Evolutionary conservation across 2,113 vertebrate genomes (phyloP), one percentile per base, ranked within the genome.

Genomic region (Oncorhynchus keta): DNA sequence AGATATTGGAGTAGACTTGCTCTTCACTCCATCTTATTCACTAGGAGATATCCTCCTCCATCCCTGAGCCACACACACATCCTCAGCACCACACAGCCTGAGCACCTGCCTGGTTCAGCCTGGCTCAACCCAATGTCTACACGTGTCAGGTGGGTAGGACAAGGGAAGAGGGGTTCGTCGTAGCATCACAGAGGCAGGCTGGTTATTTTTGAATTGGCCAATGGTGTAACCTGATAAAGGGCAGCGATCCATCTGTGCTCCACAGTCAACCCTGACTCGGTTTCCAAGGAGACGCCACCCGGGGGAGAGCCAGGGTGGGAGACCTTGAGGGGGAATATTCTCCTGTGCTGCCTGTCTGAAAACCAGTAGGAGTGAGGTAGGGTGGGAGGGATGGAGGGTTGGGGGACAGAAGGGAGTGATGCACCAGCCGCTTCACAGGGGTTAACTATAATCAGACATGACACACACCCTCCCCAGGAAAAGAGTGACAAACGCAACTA

Each of bases 201-300:
- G 83, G 76, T 79, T 85, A 77, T 77, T 74, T 89, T 45, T 87
- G 87, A 91, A 90, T 89, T 89, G 88, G 80, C 87, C 84, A 86
- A 88, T 94, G 90, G 86, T 92, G 90, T 89, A 88, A 91, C 91
- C 92, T 83, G 89, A 93, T 93, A 93, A 94, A 94, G 92, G 93
- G 88, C 92, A 91, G 90, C 88, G 87, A 93, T 94, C 93, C 90
- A 93, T 94, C 92, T 92, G 92, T 90, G 90, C 85, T 87, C 84
- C 68, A 86, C 86, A 90, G 91, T 94, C 93, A 93, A 94, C 92
- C 92, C 92, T 94, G 92, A 94, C 93, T 93, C 89, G 86, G 92
- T 94, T 93, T 89, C 93, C 94, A 93, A 85, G 92, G 94, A 93
- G 93, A 94, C 93, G 70, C 82, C 90, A 93, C 91, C 90, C 90